These are phyloP conservation scores for Microplitis mediator DNA, from an alignment of 1,140 invertebrate species.

Conservation along the genomic window DNA sequence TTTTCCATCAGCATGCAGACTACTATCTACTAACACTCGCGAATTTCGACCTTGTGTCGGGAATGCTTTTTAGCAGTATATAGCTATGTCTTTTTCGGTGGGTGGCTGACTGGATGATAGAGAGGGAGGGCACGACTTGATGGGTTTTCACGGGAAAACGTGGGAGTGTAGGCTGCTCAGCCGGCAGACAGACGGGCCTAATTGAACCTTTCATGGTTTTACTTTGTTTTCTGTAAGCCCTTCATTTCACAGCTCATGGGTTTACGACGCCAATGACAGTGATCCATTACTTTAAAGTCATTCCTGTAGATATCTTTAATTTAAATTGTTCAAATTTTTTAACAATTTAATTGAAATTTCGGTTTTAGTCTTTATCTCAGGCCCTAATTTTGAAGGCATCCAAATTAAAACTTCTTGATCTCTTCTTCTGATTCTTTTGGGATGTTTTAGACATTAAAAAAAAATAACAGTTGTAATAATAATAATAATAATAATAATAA, in stretches of 20 bases:
- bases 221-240: constrained; percentile 24
- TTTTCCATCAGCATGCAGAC: constrained; percentile 6
- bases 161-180: not conserved
- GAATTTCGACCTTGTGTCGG: not conserved
- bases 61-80: too few relatives aligned
- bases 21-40: not conserved
- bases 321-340: not conserved
- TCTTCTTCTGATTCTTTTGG: too few relatives aligned
- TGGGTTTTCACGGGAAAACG: not conserved
- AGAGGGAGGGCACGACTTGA: not conserved
- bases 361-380: too few relatives aligned
- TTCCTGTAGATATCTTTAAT: not conserved
- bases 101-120: not conserved
- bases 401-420: too few relatives aligned
- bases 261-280: constrained; percentile 3
- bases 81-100: not conserved
- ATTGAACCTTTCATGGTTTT: constrained; percentile 34
- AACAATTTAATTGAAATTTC: too few relatives aligned
- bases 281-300: constrained; percentile 15
- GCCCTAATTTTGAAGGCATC: too few relatives aligned
- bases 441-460: too few relatives aligned
- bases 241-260: constrained; percentile 16
- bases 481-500: not conserved
- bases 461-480: not conserved
- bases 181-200: constrained; percentile 30